Base-by-base conservation (phyloP, 2,888 invertebrate genomes). In the Drosophila sordidula region DNA sequence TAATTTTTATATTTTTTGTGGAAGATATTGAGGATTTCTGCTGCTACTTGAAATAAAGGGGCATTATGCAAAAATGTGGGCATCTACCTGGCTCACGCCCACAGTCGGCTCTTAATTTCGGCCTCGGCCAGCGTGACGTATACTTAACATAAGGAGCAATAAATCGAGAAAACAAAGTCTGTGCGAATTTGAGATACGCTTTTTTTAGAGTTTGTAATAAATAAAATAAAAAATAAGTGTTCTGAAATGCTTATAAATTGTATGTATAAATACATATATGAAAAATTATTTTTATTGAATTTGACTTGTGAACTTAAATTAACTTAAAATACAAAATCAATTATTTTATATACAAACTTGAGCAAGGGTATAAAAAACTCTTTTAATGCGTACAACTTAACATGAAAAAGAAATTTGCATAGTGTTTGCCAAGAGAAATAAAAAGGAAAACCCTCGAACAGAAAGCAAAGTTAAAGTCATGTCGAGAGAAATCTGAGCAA, bases 391-490 rank as follows among this genome's bases (percentile, higher is more conserved):
- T 44, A 57, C 50, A 54, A 57, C 12, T 34, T 11, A 34, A 63
- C 49, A 36, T 41, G 57, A 11, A 25, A 58, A 55, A 63, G 45
- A 64, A 75, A 76, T 72, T 75, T 80, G 64, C 66, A 74, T 69
- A 73, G 57, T 49, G 52, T 67, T 59, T 59, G 64, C 36, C 36
- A 66, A 75, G 39, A 70, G 47, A 55, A 70, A 57, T 41, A 65
- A 58, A 49, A 75, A 61, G 46, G 47, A 62, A 70, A 68, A 51
- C 25, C 47, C 49, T 65, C 58, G 41, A 49, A 63, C 70, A 67
- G 80, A 80, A 74, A 63, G 78, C 78, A 84, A 87, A 84, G 75
- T 65, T 65, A 80, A 73, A 87, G 84, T 84, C 87, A 84, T 78
- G 78, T 68, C 68, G 50, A 76, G 86, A 81, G 75, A 86, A 86